phyloP scores from a whole-genome alignment of 1,140 invertebrate genomes.

The Nomia melanderi region DNA sequence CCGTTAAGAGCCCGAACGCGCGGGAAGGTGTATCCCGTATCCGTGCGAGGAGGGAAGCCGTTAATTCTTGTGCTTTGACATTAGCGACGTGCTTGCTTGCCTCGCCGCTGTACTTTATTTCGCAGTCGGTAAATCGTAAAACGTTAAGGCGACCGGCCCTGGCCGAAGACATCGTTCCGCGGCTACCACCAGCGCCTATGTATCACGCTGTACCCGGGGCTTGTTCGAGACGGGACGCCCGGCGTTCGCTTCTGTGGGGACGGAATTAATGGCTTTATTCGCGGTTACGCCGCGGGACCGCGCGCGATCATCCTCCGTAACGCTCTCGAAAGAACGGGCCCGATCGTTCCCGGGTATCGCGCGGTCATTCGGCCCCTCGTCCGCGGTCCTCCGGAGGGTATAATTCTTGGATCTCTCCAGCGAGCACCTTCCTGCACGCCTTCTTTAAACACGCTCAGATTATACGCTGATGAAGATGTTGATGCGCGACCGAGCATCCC shows the following conservation, averaged over 20 bases:
- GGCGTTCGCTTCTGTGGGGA: slow-evolving; percentile 22
- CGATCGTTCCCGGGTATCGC: no score
- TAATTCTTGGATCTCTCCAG: no score
- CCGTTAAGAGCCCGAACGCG: slow-evolving; percentile 11
- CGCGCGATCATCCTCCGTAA: neutral
- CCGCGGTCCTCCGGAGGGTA: no score
- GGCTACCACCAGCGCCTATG: slow-evolving; percentile 33
- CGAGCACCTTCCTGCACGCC: no score
- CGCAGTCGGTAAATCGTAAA: slow-evolving; percentile 57
- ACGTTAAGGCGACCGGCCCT: slow-evolving; percentile 33
- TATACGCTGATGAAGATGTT: no score
- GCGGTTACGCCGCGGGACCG: neutral
- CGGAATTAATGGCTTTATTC: slow-evolving; percentile 59
- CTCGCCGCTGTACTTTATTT: slow-evolving; percentile 50
- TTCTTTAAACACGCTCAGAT: no score
- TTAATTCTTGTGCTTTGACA: slow-evolving; percentile 62
- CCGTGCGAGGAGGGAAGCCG: slow-evolving; percentile 38
- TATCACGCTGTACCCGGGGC: slow-evolving; percentile 26
- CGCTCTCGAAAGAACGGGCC: neutral
- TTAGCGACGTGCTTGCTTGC: slow-evolving; percentile 48
- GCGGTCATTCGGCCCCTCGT: no score
- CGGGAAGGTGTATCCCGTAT: slow-evolving; percentile 32
- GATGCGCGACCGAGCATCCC: no score
- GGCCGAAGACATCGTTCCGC: slow-evolving; percentile 24
- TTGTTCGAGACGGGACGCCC: slow-evolving; percentile 6